A percentile compares a stretch with the other conserved stretches of the same genome.
Evolutionary conservation across 2,113 vertebrate species (phyloP).

Genomic region (Craseonycteris thonglongyai): DNA sequence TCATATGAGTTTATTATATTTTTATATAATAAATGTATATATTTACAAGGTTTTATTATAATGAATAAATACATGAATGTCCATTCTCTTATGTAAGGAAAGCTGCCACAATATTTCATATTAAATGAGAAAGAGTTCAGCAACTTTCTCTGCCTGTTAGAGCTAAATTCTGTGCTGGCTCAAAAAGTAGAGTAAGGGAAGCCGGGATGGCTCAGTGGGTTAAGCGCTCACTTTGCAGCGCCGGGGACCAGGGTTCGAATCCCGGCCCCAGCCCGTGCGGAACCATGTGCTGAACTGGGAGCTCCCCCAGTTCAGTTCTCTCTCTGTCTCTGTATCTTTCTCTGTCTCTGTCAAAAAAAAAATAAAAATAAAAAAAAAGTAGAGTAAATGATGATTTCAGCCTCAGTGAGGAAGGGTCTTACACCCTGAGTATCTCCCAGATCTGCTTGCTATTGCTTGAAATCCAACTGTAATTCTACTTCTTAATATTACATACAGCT

Average conservation of each 20-base stretch:
- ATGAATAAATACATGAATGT: not conserved
- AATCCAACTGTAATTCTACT: not conserved
- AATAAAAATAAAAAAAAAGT: too few species aligned
- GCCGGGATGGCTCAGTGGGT: too few species aligned
- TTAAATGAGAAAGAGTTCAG: not conserved
- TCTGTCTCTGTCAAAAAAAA: too few species aligned
- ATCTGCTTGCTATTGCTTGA: not conserved
- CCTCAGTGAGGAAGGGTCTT: not conserved
- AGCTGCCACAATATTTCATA: not conserved
- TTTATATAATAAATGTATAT: too few species aligned
- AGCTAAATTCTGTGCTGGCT: not conserved
- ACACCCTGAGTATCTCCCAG: not conserved
- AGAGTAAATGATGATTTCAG: not conserved
- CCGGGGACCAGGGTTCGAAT: too few species aligned
- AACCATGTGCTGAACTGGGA: too few species aligned
- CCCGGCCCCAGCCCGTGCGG: too few species aligned
- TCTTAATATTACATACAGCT: not conserved
- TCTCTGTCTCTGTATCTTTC: too few species aligned
- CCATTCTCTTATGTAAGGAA: not conserved
- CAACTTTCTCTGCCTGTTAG: not conserved
- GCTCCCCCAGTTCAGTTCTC: too few species aligned
- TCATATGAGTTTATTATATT: too few species aligned
- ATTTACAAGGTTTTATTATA: not conserved
- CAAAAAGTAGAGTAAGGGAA: not conserved
- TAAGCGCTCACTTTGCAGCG: too few species aligned